Conservation (phyloP, 2,888 invertebrate species). For the Alcis repandata region DNA sequence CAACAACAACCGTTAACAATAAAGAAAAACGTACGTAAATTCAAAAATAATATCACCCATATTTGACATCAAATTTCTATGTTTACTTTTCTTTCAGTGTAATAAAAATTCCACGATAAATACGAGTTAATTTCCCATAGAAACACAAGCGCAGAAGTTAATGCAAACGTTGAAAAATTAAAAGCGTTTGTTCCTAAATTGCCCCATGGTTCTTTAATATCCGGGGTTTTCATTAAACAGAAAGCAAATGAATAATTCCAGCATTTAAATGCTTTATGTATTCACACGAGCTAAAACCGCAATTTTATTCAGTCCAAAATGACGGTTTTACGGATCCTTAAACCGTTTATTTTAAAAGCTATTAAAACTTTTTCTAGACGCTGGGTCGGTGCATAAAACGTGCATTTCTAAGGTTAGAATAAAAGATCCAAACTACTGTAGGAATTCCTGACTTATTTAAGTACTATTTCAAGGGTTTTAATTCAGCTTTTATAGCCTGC, state of each 20-base stretch:
- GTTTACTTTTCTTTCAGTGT: neutral
- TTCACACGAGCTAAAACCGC: slow-evolving; percentile 4
- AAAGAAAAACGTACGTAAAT: no score
- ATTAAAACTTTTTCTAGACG: slow-evolving; percentile 31
- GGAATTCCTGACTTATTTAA: slow-evolving; percentile 21
- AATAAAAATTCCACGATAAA: neutral
- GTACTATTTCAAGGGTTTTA: slow-evolving; percentile 1
- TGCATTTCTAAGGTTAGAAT: slow-evolving; percentile 18
- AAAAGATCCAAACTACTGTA: slow-evolving; percentile 18
- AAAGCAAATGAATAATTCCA: slow-evolving; percentile 14
- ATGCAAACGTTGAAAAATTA: neutral
- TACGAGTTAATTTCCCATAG: neutral
- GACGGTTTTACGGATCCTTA: slow-evolving; percentile 12
- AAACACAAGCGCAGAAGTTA: neutral
- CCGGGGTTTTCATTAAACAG: neutral
- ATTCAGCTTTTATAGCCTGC: slow-evolving; percentile 8
- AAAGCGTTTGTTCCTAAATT: slow-evolving; percentile 6
- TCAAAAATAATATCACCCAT: no score
- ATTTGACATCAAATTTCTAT: no score
- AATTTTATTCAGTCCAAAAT: slow-evolving; percentile 24
- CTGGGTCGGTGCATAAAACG: slow-evolving; percentile 25
- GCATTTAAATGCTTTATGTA: slow-evolving; percentile 6
- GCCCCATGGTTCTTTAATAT: neutral
- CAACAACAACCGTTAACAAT: no score
- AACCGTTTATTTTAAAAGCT: slow-evolving; percentile 29